phyloP scores from a whole-genome alignment of 2,113 vertebrate genomes.

The Hippocampus abdominalis region DNA sequence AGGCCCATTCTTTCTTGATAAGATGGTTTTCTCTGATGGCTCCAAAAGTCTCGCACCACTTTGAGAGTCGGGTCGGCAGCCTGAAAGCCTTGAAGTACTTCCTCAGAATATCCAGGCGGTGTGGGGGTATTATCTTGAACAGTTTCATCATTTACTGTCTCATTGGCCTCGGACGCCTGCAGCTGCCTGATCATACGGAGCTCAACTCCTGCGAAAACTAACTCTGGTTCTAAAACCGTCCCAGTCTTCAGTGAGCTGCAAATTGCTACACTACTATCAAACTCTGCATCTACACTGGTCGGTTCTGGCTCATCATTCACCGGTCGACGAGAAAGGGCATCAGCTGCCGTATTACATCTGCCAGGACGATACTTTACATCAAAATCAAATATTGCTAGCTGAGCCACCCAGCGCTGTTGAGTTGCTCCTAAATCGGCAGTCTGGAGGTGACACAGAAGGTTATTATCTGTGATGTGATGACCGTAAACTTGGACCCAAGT shows the following conservation, averaged over 20 bases:
- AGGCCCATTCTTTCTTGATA: no score
- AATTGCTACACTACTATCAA: not conserved
- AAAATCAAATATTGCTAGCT: not conserved
- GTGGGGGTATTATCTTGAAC: no score
- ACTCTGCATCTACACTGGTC: not conserved
- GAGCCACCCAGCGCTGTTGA: not conserved
- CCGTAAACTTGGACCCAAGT: not conserved
- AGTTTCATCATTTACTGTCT: no score
- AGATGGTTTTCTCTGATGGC: no score
- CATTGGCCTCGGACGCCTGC: no score
- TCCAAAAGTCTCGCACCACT: no score
- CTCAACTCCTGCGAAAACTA: not conserved
- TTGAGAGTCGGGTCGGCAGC: no score
- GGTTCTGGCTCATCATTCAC: not conserved
- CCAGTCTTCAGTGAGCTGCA: no score
- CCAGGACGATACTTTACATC: not conserved
- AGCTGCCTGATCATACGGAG: no score
- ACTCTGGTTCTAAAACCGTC: not conserved
- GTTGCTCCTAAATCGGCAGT: not conserved
- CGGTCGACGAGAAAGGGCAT: not conserved
- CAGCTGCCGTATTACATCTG: not conserved
- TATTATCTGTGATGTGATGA: not conserved
- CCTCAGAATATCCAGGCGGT: not conserved
- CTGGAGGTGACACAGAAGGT: not conserved
- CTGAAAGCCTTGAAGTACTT: no score